These are phyloP conservation scores for Ophioninae sp. DNA, from an alignment of 2,888 invertebrate species.

Conservation along the genomic window DNA sequence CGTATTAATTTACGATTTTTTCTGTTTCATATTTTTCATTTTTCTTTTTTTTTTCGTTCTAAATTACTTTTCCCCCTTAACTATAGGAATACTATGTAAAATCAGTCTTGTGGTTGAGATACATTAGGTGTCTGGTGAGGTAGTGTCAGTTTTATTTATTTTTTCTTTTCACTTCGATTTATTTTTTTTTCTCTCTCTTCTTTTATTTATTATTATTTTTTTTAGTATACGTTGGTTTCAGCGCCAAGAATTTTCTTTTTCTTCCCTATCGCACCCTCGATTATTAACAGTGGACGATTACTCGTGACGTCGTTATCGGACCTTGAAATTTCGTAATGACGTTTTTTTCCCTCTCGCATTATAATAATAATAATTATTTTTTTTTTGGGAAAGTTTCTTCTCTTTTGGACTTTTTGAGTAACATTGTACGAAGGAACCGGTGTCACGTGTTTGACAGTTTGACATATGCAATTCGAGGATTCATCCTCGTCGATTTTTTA, in stretches of 20 bases:
- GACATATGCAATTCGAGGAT: slow-evolving; percentile 21
- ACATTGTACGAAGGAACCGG: slow-evolving; percentile 56
- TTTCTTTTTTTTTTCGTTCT: slow-evolving; percentile 59
- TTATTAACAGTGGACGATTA: slow-evolving; percentile 19
- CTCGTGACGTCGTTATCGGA: slow-evolving; percentile 20
- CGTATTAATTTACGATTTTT: slow-evolving; percentile 61
- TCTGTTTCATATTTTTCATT: slow-evolving; percentile 39
- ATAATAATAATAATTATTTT: neutral
- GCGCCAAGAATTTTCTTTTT: slow-evolving; percentile 67
- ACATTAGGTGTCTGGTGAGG: slow-evolving; percentile 80
- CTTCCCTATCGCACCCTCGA: slow-evolving; percentile 43
- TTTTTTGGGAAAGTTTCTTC: neutral
- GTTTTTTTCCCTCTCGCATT: slow-evolving; percentile 22
- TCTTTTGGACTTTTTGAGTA: slow-evolving; percentile 39
- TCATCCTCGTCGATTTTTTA: neutral
- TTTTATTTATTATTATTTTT: slow-evolving; percentile 60
- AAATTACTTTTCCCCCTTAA: slow-evolving; percentile 67
- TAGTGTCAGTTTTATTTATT: slow-evolving; percentile 75
- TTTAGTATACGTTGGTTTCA: slow-evolving; percentile 76
- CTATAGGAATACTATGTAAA: slow-evolving; percentile 80
- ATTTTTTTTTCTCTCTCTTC: slow-evolving; percentile 24
- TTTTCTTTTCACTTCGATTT: slow-evolving; percentile 2
- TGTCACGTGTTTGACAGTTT: slow-evolving; percentile 23
- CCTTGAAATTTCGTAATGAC: slow-evolving; percentile 58
- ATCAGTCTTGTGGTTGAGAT: slow-evolving; percentile 81